Percentiles rank a stretch among this genome's conserved stretches.
Conservation (phyloP, 2,888 invertebrate species). For the Phalera bucephala region DNA sequence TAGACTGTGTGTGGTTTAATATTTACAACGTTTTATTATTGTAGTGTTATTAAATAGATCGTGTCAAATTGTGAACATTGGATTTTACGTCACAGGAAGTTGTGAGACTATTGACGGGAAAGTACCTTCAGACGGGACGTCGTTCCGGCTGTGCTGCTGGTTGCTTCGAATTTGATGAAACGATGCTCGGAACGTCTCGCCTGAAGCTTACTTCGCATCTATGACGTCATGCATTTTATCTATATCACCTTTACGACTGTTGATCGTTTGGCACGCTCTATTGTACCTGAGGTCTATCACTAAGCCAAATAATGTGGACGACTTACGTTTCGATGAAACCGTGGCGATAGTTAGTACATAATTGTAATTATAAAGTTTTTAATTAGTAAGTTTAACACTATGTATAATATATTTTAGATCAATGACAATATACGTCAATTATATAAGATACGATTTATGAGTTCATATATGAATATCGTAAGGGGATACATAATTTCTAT, state of each 20-base stretch:
- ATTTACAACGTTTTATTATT: conserved; percentile 38
- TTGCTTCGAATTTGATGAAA: conserved; percentile 25
- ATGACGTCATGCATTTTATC: conserved; percentile 7
- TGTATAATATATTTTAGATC: conserved; percentile 53
- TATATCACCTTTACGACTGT: conserved; percentile 20
- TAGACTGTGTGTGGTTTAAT: conserved; percentile 53
- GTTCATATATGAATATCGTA: conserved; percentile 37
- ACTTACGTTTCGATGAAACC: conserved; percentile 48
- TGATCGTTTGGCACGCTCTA: conserved; percentile 62
- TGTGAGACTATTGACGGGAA: neutral
- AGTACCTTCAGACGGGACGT: conserved; percentile 21
- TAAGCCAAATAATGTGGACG: conserved; percentile 58
- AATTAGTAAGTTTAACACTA: conserved; percentile 44
- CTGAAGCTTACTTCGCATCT: conserved; percentile 9
- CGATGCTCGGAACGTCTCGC: conserved; percentile 9
- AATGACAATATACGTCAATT: conserved; percentile 76
- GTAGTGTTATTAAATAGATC: conserved; percentile 51
- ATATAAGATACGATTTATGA: conserved; percentile 60
- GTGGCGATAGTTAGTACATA: conserved; percentile 57
- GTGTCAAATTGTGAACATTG: conserved; percentile 51
- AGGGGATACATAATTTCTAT: conserved; percentile 34
- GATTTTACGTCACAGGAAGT: too few relatives aligned
- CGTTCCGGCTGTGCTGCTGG: conserved; percentile 17
- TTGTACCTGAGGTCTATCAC: conserved; percentile 65
- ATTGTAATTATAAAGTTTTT: conserved; percentile 38